phyloP scores from a whole-genome alignment of 2,113 vertebrate species.

The Miniopterus natalensis region DNA sequence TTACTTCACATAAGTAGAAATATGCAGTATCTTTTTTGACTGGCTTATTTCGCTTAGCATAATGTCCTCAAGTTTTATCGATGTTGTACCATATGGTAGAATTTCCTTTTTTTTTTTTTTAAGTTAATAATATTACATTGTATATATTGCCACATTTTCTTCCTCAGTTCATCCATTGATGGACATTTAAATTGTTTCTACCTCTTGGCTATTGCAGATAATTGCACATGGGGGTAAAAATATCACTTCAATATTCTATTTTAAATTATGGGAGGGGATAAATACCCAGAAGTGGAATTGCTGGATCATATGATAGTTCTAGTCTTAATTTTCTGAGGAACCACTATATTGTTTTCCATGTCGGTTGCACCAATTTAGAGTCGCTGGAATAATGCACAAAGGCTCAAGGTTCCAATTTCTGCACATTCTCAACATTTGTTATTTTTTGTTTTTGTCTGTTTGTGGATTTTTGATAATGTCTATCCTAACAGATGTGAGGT shows the following conservation, averaged over 20 bases:
- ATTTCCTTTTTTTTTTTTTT: background rate
- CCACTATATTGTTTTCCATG: background rate
- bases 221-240: background rate
- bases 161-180: background rate
- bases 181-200: background rate
- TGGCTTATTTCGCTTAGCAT: background rate
- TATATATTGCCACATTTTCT: background rate
- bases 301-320: background rate
- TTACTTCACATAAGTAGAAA: background rate
- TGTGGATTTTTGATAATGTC: background rate
- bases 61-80: background rate
- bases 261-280: background rate
- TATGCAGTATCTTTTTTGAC: background rate
- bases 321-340: background rate
- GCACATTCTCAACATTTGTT: background rate
- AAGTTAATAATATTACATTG: background rate
- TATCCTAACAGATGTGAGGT: background rate
- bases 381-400: background rate
- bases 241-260: background rate
- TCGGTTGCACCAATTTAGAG: background rate
- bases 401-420: background rate
- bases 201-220: background rate
- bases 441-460: background rate
- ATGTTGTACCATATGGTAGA: background rate
- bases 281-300: background rate